Percentiles rank a stretch among this genome's conserved stretches.
phyloP scores from a whole-genome alignment of 2,797 vertebrate genomes.

The Phalloptychus januarius region DNA sequence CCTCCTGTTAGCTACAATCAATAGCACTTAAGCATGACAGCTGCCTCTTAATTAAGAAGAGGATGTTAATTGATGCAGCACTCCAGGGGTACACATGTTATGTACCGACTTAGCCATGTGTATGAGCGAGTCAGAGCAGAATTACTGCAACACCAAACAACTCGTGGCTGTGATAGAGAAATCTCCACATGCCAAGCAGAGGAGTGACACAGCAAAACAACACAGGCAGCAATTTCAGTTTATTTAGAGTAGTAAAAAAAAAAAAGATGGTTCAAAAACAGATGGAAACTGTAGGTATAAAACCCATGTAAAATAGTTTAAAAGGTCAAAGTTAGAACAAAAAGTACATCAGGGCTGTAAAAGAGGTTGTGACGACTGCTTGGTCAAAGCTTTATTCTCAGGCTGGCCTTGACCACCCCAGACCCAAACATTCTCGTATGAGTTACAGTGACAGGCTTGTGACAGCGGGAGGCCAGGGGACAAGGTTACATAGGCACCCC shows the following conservation, averaged over 20 bases:
- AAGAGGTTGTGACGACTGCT: constrained; percentile 45
- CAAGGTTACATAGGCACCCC: constrained; percentile 76
- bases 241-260: neutral
- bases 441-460: constrained; percentile 79
- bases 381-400: constrained; percentile 59
- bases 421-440: constrained; percentile 69
- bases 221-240: neutral
- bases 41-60: constrained; percentile 75
- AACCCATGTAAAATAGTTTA: neutral
- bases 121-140: constrained; percentile 29
- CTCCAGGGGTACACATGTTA: constrained; percentile 59
- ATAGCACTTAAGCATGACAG: constrained; percentile 74
- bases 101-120: constrained; percentile 59
- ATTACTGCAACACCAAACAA: constrained; percentile 20
- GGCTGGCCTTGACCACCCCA: constrained; percentile 73
- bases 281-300: neutral
- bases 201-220: neutral
- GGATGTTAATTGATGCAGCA: constrained; percentile 69
- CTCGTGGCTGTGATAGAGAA: constrained; percentile 2
- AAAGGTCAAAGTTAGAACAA: constrained; percentile 16
- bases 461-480: constrained; percentile 73
- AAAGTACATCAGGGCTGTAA: constrained; percentile 6
- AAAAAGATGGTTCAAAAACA: neutral
- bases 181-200: constrained; percentile 2
- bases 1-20: constrained; percentile 75